Percentiles rank a stretch among this genome's conserved stretches.
Conservation (phyloP, 2,797 vertebrate genomes). For the Gallinago nigripennis region DNA sequence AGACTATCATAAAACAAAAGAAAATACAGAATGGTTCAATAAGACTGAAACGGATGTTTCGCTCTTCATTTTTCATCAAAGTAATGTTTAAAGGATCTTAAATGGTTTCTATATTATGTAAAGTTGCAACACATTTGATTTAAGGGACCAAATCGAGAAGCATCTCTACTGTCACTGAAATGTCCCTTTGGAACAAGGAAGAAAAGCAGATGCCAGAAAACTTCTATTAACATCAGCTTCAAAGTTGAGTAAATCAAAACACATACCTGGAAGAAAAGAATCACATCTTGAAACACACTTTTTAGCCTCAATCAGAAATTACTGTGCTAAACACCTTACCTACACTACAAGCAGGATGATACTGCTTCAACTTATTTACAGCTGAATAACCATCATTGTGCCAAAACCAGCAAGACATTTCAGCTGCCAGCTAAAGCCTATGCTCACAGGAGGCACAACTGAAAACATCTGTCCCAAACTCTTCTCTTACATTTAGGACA, state of each 20-base stretch:
- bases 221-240: conserved; percentile 40
- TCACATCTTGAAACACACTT: conserved; percentile 43
- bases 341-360: not conserved
- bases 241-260: conserved; percentile 52
- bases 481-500: not conserved
- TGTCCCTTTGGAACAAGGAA: not conserved
- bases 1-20: not conserved
- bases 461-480: not conserved
- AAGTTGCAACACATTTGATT: not conserved
- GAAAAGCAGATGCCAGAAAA: conserved; percentile 42
- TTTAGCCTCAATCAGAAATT: not conserved
- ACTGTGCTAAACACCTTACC: not conserved
- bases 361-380: not conserved
- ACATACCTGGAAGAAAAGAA: conserved; percentile 61
- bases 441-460: not conserved
- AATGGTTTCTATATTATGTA: not conserved
- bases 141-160: not conserved
- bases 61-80: not conserved
- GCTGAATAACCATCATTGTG: not conserved
- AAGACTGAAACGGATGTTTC: not conserved
- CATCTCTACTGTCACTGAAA: conserved; percentile 34
- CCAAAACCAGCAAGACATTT: not conserved
- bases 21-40: not conserved
- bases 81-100: not conserved
- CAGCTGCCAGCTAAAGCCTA: not conserved